Conservation (phyloP, 1,140 invertebrate genomes). For the Plectus sambesii region DNA sequence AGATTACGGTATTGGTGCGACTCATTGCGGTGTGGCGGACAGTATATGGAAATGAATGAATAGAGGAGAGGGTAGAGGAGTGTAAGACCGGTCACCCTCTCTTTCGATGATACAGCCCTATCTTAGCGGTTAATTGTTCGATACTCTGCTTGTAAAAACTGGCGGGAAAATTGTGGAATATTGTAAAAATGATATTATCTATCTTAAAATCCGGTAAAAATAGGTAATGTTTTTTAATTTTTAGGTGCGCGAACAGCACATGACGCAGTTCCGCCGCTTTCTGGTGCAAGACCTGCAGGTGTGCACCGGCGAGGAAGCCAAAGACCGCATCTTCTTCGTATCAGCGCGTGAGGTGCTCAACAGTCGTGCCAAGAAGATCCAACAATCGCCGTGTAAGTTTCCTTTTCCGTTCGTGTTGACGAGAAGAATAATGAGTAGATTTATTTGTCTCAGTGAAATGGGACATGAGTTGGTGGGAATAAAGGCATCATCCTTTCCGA, state of each 20-base stretch:
- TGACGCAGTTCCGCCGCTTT: conserved; percentile 82
- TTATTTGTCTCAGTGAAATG: no score
- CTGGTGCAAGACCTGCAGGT: conserved; percentile 86
- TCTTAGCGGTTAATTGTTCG: not conserved
- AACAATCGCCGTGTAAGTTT: not conserved
- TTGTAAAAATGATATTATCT: not conserved
- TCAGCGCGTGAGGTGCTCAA: conserved; percentile 90
- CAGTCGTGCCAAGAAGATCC: conserved; percentile 52
- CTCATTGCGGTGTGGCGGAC: no score
- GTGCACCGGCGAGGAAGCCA: conserved; percentile 69
- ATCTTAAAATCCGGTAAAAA: not conserved
- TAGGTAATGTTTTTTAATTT: conserved; percentile 9
- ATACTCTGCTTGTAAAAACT: no score
- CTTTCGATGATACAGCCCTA: not conserved
- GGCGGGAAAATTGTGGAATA: not conserved
- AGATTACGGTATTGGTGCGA: no score
- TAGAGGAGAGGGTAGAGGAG: no score
- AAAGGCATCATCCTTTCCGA: no score
- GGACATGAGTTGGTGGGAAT: no score
- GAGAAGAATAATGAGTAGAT: no score
- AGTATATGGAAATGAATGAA: no score
- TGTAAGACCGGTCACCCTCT: not conserved
- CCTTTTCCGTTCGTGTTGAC: no score
- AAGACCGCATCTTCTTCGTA: conserved; percentile 90
- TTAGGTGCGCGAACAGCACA: conserved; percentile 86